Conservation (phyloP, 1,140 invertebrate genomes). For the Calephelis virginiensis region DNA sequence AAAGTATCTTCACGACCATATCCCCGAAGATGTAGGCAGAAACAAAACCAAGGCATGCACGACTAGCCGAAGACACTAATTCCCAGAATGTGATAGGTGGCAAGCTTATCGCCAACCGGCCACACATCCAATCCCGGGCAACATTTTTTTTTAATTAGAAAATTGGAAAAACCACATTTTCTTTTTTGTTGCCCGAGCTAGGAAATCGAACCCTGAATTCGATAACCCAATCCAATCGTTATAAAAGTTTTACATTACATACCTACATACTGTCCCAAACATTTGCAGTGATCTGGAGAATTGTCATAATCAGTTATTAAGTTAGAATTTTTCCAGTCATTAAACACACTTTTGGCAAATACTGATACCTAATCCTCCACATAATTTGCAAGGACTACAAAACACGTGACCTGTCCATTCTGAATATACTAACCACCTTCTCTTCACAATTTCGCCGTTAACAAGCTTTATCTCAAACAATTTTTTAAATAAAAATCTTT, state of each 20-base stretch:
- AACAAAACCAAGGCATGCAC: too few relatives aligned
- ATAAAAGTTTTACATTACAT: slow-evolving; percentile 27
- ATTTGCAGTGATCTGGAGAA: slow-evolving; percentile 24
- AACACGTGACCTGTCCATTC: slow-evolving; percentile 20
- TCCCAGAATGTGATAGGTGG: too few relatives aligned
- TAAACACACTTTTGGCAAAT: slow-evolving; percentile 26
- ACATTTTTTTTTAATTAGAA: too few relatives aligned
- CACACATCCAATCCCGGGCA: too few relatives aligned
- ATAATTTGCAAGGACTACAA: slow-evolving; percentile 28
- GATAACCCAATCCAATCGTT: slow-evolving; percentile 19
- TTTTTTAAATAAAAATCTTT: slow-evolving; percentile 28
- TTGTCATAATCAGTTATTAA: slow-evolving; percentile 28
- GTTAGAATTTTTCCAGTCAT: slow-evolving; percentile 29
- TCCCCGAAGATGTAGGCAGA: too few relatives aligned
- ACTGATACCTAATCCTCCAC: slow-evolving; percentile 18
- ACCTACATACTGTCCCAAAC: slow-evolving; percentile 26
- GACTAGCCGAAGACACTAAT: too few relatives aligned
- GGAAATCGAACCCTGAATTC: too few relatives aligned
- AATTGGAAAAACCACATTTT: too few relatives aligned
- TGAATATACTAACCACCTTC: slow-evolving; percentile 21
- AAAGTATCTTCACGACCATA: too few relatives aligned
- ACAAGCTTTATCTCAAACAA: slow-evolving; percentile 21
- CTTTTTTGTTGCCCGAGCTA: too few relatives aligned
- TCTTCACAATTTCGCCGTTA: slow-evolving; percentile 19
- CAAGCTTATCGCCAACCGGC: too few relatives aligned